Percentiles rank a stretch among this genome's conserved stretches.
phyloP scores from a whole-genome alignment of 2,888 invertebrate species.

The Cylindroiulus punctatus region DNA sequence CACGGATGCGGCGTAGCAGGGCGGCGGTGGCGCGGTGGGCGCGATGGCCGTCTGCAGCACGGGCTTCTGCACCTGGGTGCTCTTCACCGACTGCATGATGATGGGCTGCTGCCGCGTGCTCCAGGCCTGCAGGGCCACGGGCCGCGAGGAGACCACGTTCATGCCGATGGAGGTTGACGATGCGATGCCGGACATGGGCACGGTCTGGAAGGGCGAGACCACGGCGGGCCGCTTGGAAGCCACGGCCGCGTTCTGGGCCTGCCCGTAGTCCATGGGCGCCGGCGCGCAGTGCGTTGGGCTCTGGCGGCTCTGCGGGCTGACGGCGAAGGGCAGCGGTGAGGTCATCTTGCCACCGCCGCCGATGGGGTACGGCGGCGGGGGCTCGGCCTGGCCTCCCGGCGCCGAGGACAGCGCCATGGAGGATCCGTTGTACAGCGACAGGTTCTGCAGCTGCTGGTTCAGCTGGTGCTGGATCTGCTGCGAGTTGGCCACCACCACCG shows the following conservation, averaged over 20 bases:
- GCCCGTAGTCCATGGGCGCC: conserved; percentile 68
- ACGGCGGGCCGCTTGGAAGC: neutral
- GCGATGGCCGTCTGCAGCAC: conserved; percentile 94
- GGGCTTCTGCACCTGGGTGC: conserved; percentile 94
- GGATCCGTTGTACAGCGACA: conserved; percentile 55
- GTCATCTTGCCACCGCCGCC: conserved; percentile 68
- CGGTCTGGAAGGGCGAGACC: conserved; percentile 17
- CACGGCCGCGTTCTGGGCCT: neutral
- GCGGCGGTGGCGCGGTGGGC: conserved; percentile 78
- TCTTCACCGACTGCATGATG: conserved; percentile 96
- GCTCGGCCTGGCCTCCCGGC: conserved; percentile 69
- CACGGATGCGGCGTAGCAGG: conserved; percentile 57
- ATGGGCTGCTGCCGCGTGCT: conserved; percentile 89
- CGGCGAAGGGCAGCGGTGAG: conserved; percentile 74
- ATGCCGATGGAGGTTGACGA: conserved; percentile 57
- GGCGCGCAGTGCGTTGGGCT: conserved; percentile 80
- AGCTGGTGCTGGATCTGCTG: conserved; percentile 86
- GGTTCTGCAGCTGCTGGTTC: conserved; percentile 84
- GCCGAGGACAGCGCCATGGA: conserved; percentile 49
- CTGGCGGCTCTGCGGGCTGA: conserved; percentile 86
- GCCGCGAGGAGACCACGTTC: conserved; percentile 59
- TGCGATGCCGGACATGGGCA: conserved; percentile 51
- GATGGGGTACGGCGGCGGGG: conserved; percentile 72
- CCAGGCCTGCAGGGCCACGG: conserved; percentile 83
- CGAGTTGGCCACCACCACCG: conserved; percentile 84